Conservation (phyloP, 1,140 invertebrate genomes). For the Zaprionus taronus region DNA sequence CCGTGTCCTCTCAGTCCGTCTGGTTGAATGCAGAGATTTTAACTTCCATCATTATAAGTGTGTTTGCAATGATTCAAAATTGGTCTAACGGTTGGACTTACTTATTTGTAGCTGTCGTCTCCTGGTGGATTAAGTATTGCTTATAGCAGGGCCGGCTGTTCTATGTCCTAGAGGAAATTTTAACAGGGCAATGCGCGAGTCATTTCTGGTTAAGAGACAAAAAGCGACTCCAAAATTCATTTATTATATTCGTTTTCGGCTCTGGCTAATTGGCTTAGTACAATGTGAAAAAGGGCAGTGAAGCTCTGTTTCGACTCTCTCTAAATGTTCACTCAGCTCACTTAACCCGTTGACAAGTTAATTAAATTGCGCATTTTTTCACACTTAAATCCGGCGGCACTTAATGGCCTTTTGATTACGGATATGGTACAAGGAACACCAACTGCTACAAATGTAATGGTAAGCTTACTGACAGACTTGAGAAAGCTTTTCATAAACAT, state of each 20-base stretch:
- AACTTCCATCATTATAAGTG: too few species aligned
- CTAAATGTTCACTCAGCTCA: conserved; percentile 27
- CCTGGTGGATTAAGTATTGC: too few species aligned
- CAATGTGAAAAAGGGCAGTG: not conserved
- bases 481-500: conserved; percentile 47
- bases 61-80: too few species aligned
- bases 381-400: conserved; percentile 59
- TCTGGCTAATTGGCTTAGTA: not conserved
- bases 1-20: too few species aligned
- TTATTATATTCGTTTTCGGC: not conserved
- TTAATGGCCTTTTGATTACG: conserved; percentile 60
- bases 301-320: not conserved
- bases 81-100: too few species aligned
- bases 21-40: too few species aligned
- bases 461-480: conserved; percentile 21
- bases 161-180: too few species aligned
- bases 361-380: conserved; percentile 68
- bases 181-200: too few species aligned
- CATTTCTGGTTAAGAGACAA: too few species aligned
- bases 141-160: too few species aligned
- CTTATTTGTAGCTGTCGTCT: too few species aligned
- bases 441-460: conserved; percentile 20
- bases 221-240: not conserved
- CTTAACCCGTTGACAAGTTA: conserved; percentile 66
- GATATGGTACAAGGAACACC: conserved; percentile 2